Conservation (phyloP, 2,888 invertebrate genomes). For the Acleris sparsana region DNA sequence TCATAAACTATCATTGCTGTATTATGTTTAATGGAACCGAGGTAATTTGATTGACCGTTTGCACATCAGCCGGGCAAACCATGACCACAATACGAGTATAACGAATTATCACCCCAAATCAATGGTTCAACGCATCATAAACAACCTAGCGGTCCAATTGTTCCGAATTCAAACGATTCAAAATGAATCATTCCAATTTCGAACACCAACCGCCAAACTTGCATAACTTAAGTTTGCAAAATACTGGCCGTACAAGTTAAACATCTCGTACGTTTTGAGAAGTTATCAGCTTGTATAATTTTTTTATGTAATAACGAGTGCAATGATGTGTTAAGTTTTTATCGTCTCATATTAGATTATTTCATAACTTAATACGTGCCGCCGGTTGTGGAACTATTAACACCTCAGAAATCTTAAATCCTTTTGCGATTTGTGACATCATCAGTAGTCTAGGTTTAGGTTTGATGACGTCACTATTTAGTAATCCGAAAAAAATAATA, state of each 20-base stretch:
- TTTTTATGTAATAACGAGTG: constrained; percentile 19
- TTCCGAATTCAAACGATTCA: constrained; percentile 29
- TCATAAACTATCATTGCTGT: too few relatives aligned
- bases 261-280: constrained; percentile 3
- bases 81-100: constrained; percentile 16
- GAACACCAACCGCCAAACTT: constrained; percentile 19
- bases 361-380: constrained; percentile 18
- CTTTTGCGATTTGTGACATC: not conserved
- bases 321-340: constrained; percentile 25
- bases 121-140: constrained; percentile 17
- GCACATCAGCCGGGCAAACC: not conserved
- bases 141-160: constrained; percentile 28
- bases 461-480: too few relatives aligned
- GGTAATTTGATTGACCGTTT: not conserved
- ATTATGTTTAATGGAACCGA: too few relatives aligned
- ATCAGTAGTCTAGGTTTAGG: not conserved
- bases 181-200: constrained; percentile 13
- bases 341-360: constrained; percentile 24
- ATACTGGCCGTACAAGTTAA: constrained; percentile 8
- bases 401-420: not conserved
- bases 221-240: constrained; percentile 23
- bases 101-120: constrained; percentile 13
- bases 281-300: constrained; percentile 24
- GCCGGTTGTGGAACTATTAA: constrained; percentile 17
- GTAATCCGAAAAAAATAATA: too few relatives aligned